Evolutionary conservation across 2,888 invertebrate species (phyloP), one percentile per base, ranked within the genome.

Genomic region (Mycalesis mineus): DNA sequence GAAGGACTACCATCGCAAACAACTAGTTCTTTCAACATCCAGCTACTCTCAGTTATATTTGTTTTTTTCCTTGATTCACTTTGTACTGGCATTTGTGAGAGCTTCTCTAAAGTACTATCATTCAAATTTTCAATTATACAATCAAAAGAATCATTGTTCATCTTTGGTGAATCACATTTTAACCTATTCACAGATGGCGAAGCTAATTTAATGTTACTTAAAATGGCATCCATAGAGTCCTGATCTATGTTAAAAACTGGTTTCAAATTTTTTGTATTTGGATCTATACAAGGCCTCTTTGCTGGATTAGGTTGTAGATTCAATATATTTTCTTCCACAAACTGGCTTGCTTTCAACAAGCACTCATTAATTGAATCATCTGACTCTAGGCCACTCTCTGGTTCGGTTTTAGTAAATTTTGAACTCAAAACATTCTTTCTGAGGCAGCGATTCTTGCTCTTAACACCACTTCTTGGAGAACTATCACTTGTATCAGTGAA

Each of bases 301-400:
- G 74, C 66, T 57, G 73, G 64, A 37, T 68, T 68, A 3, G 72
- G 65, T 54, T 74, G 72, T 63, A 57, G 58, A 51, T 73, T 75
- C 9, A 78, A 62, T 36, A 87, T 72, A 49, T 82, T 81, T 28
- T 90, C 88, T 72, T 90, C 90, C 5, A 87, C 83, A 40, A 84
- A 76, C 70, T 90, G 90, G 69, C 88, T 90, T 8, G 87, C 89
- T 73, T 83, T 84, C 17, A 90, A 69, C 37, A 90, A 72, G 66
- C 82, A 88, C 67, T 90, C 90, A 74, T 90, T 90, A 79, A 90
- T 86, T 22, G 90, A 90, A 68, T 90, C 90, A 64, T 90, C 90
- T 7, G 88, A 90, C 69, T 90, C 90, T 47, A 89, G 67, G 7
- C 82, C 86, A 47, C 76, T 71, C 45, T 89, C 89, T 0, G 71